Evolutionary conservation across 2,113 vertebrate species (phyloP).

Genomic region (Indicator maculatus): DNA sequence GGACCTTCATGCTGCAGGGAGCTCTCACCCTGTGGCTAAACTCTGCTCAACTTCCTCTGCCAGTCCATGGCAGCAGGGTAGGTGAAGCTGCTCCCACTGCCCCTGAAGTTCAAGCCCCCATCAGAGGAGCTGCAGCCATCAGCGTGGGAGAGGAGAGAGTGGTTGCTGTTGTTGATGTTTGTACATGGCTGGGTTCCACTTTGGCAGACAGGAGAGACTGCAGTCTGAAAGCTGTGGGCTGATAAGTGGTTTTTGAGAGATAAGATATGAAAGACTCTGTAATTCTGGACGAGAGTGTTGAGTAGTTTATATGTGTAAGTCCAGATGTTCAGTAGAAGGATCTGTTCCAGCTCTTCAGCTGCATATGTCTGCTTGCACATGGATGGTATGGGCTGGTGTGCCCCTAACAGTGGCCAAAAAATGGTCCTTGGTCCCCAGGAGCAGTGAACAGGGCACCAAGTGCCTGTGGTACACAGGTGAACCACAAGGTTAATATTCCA

Average conservation of each 20-base stretch:
- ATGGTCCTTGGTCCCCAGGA: neutral
- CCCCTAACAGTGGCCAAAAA: neutral
- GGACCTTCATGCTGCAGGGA: neutral
- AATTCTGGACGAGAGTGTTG: constrained; percentile 63
- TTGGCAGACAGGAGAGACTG: constrained; percentile 63
- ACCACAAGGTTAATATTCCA: neutral
- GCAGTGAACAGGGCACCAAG: neutral
- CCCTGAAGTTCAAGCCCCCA: constrained; percentile 19
- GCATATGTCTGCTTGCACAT: constrained; percentile 12
- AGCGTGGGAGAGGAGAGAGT: constrained; percentile 36
- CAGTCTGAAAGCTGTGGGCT: constrained; percentile 64
- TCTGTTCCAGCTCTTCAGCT: constrained; percentile 50
- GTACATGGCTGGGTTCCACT: constrained; percentile 59
- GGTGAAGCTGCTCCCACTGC: neutral
- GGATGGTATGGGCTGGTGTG: neutral
- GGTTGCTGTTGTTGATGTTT: constrained; percentile 50
- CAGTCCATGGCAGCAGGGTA: neutral
- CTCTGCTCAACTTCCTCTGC: neutral
- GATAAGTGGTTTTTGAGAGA: constrained; percentile 67
- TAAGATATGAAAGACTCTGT: constrained; percentile 69
- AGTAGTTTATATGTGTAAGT: constrained; percentile 62
- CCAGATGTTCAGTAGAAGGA: constrained; percentile 61
- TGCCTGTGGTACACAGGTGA: accelerated
- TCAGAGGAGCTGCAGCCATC: constrained; percentile 36
- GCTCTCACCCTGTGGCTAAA: neutral